Conservation (phyloP, 1,140 invertebrate species). For the Pogonognathellus flavescens region DNA sequence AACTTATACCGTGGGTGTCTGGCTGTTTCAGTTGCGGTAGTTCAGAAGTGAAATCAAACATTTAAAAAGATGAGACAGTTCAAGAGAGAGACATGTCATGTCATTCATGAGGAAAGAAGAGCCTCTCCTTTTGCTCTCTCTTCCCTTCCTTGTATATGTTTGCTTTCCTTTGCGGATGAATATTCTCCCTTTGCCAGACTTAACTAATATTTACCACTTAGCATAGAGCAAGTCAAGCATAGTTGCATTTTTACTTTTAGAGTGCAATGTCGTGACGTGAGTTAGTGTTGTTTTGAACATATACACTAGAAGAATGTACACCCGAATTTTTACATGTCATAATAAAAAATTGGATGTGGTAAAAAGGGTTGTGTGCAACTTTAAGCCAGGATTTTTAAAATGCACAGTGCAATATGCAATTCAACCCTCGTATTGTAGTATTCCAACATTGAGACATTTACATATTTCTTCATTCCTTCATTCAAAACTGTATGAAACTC, state of each 20-base stretch:
- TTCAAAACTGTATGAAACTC: neutral
- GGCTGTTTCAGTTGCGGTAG: neutral
- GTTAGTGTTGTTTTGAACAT: neutral
- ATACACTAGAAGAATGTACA: neutral
- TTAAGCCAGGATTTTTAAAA: neutral
- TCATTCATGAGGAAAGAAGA: neutral
- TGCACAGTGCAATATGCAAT: neutral
- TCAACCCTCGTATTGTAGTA: neutral
- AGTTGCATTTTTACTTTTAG: neutral
- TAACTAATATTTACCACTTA: constrained; percentile 22
- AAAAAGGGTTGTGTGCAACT: constrained; percentile 13
- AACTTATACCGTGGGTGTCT: too few species aligned
- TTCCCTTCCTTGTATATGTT: neutral
- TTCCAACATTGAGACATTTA: constrained; percentile 9
- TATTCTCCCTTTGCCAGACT: neutral
- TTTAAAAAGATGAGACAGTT: constrained; percentile 19
- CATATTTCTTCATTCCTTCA: neutral
- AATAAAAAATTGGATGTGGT: constrained; percentile 50
- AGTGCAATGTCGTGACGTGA: neutral
- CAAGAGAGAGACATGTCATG: constrained; percentile 4
- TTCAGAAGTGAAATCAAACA: neutral
- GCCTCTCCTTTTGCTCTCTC: neutral
- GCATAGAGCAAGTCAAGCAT: neutral
- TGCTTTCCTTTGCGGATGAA: neutral
- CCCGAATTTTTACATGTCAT: neutral